Evolutionary conservation across 2,113 vertebrate genomes (phyloP).

Genomic region (Hemibagrus wyckioides): DNA sequence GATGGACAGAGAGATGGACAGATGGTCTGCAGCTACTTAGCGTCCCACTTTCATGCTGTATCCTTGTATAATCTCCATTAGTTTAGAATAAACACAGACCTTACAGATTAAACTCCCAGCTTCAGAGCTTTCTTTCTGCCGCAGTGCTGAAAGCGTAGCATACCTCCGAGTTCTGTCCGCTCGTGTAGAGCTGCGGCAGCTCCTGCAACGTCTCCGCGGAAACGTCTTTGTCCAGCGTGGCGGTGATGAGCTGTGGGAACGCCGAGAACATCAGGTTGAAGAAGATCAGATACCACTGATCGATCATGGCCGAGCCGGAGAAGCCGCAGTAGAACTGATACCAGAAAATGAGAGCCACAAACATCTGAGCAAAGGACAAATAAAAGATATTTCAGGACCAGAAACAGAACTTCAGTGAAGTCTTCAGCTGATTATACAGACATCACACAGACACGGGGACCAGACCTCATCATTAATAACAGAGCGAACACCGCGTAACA

Average conservation of each 20-base stretch:
- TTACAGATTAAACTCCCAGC: too few relatives aligned
- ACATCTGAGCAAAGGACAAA: conserved; percentile 80
- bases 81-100: too few relatives aligned
- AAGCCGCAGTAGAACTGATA: conserved; percentile 99
- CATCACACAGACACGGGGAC: conserved; percentile 40
- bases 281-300: conserved; percentile 99
- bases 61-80: not conserved
- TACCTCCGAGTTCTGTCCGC: conserved; percentile 93
- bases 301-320: conserved; percentile 93
- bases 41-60: too few relatives aligned
- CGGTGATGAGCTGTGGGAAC: conserved; percentile 94
- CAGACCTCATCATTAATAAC: conserved; percentile 38
- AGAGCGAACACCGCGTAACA: not conserved
- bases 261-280: conserved; percentile 98
- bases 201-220: conserved; percentile 82
- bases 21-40: too few relatives aligned
- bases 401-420: not conserved
- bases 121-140: not conserved
- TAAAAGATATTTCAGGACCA: not conserved
- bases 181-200: conserved; percentile 89
- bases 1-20: too few relatives aligned
- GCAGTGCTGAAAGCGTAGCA: not conserved
- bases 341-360: conserved; percentile 96
- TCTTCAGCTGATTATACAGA: conserved; percentile 25
- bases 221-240: conserved; percentile 92